Evolutionary conservation across 2,113 vertebrate genomes (phyloP).

Genomic region (Petroica traversi): DNA sequence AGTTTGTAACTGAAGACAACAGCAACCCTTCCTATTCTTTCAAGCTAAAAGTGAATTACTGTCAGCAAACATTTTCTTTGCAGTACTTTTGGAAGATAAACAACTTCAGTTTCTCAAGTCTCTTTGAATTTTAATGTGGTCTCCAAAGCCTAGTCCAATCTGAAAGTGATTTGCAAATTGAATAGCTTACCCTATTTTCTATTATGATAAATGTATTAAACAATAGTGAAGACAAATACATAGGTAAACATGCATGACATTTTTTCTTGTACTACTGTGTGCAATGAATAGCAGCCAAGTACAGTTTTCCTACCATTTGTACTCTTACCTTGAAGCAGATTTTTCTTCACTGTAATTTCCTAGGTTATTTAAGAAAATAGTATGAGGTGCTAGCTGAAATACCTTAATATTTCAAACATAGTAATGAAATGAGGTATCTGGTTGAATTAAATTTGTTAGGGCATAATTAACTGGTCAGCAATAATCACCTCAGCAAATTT

Average conservation of each 20-base stretch:
- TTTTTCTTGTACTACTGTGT: background rate
- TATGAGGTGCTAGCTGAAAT: background rate
- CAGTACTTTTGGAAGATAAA: background rate
- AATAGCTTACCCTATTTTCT: background rate
- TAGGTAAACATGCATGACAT: background rate
- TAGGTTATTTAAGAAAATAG: background rate
- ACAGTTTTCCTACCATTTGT: background rate
- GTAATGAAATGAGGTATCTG: background rate
- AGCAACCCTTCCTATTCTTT: background rate
- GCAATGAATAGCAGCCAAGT: background rate
- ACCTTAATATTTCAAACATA: background rate
- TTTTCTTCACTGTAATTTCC: background rate
- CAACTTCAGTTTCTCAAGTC: background rate
- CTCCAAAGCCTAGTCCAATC: background rate
- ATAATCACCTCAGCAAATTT: background rate
- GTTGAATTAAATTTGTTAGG: background rate
- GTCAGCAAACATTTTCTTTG: background rate
- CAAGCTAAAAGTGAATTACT: background rate
- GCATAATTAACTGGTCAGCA: background rate
- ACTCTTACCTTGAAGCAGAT: background rate
- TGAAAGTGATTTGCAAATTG: background rate
- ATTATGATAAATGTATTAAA: background rate
- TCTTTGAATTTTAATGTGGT: background rate
- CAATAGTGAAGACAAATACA: background rate
- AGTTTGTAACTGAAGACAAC: background rate